A percentile compares a stretch with the other conserved stretches of the same genome.
Conservation (phyloP, 2,113 vertebrate species). For the Micronycteris hirsuta region DNA sequence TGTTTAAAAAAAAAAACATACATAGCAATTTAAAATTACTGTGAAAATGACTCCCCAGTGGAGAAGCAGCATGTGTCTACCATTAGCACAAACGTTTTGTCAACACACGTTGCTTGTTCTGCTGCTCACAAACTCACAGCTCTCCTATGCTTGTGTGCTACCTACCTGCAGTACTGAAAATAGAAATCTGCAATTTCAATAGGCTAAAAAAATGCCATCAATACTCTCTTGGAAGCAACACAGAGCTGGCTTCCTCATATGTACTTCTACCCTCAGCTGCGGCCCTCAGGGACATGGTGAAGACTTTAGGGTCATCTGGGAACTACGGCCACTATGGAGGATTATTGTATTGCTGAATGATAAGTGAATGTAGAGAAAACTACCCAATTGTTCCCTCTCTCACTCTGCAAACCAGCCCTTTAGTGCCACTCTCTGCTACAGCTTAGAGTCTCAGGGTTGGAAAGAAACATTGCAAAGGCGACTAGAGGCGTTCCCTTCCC, state of each 20-base stretch:
- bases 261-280: neutral
- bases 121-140: constrained; percentile 47
- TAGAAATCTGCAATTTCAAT: constrained; percentile 49
- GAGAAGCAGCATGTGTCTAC: constrained; percentile 50
- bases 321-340: neutral
- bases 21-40: constrained; percentile 55
- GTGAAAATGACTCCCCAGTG: constrained; percentile 59
- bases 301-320: neutral
- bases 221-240: neutral
- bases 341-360: neutral
- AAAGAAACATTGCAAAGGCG: neutral
- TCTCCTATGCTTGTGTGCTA: neutral
- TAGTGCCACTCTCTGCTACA: neutral
- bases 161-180: constrained; percentile 52
- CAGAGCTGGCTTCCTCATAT: neutral
- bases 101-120: neutral
- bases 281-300: neutral
- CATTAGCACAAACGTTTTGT: constrained; percentile 46
- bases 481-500: neutral
- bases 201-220: neutral
- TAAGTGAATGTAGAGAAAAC: neutral
- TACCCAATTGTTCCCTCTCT: neutral
- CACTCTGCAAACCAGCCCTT: neutral
- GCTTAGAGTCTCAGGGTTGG: neutral
- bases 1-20: neutral